A percentile compares a stretch with the other conserved stretches of the same genome.
These are phyloP conservation scores for Chloroclysta siterata DNA, from an alignment of 2,888 invertebrate genomes.

Conservation along the genomic window DNA sequence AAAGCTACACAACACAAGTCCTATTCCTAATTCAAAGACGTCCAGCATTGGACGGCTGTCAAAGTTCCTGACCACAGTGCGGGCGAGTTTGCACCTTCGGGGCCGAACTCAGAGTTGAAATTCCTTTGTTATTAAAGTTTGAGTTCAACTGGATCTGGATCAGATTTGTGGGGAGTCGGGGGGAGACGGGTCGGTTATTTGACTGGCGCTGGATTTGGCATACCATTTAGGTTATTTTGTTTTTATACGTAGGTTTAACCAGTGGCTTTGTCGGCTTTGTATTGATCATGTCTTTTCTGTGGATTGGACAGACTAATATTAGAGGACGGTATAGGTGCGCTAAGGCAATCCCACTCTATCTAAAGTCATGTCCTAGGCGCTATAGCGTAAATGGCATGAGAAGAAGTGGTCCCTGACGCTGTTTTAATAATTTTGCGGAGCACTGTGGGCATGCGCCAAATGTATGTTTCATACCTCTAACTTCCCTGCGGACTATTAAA, in stretches of 20 bases:
- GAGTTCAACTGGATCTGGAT: constrained; percentile 9
- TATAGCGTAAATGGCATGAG: too few species aligned
- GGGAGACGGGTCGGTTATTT: constrained; percentile 6
- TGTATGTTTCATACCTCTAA: too few species aligned
- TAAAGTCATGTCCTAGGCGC: too few species aligned
- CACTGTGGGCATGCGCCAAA: too few species aligned
- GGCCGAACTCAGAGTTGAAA: constrained; percentile 7
- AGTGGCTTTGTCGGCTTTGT: too few species aligned
- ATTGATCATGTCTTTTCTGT: too few species aligned
- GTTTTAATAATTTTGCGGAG: too few species aligned
- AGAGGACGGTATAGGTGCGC: too few species aligned
- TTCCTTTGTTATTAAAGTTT: constrained; percentile 18
- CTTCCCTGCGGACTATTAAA: too few species aligned
- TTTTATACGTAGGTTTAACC: neutral
- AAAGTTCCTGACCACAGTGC: constrained; percentile 42
- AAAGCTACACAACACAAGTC: constrained; percentile 1
- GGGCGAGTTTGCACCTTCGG: constrained; percentile 28
- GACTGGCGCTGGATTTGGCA: constrained; percentile 1
- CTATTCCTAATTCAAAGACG: constrained; percentile 40
- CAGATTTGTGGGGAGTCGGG: neutral
- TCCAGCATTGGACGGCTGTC: constrained; percentile 44
- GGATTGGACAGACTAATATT: too few species aligned
- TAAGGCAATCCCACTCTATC: too few species aligned
- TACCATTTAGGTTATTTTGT: neutral
- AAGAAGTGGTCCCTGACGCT: too few species aligned